phyloP scores from a whole-genome alignment of 2,113 vertebrate genomes.

The Gnathonemus echidnorhynchus region DNA sequence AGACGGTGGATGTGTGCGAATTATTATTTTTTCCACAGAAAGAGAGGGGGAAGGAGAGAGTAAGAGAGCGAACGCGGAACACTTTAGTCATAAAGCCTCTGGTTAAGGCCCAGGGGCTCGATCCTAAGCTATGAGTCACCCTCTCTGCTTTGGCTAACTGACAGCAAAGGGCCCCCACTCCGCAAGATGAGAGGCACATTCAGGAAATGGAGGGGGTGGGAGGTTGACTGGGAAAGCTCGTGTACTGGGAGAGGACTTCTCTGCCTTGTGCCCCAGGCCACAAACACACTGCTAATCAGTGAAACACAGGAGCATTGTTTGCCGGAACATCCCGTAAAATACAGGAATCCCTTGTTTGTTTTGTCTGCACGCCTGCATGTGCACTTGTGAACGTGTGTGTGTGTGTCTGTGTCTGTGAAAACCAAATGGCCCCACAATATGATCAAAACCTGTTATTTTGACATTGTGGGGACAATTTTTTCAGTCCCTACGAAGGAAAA shows the following conservation, averaged over 20 bases:
- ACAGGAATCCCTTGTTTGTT: background rate
- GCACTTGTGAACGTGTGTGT: background rate
- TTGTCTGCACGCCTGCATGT: background rate
- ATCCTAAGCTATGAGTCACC: conserved; percentile 31
- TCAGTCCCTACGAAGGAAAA: background rate
- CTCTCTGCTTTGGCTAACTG: conserved; percentile 25
- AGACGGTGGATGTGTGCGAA: conserved; percentile 21
- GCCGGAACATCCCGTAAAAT: background rate
- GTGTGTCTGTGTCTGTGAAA: background rate
- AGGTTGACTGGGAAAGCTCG: background rate
- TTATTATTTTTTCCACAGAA: conserved; percentile 19
- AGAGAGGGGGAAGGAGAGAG: background rate
- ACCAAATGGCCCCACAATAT: background rate
- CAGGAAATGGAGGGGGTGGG: background rate
- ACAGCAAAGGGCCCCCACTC: conserved; percentile 6
- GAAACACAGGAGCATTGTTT: background rate
- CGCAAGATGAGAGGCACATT: background rate
- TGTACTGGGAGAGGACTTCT: background rate
- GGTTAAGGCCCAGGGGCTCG: conserved; percentile 26
- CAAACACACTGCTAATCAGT: background rate
- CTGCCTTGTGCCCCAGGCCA: background rate
- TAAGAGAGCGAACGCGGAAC: conserved; percentile 24
- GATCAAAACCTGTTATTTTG: background rate
- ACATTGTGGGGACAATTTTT: background rate
- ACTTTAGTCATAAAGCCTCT: conserved; percentile 42